These are phyloP conservation scores for Baryphthengus martii DNA, from an alignment of 2,113 vertebrate species.

Conservation along the genomic window DNA sequence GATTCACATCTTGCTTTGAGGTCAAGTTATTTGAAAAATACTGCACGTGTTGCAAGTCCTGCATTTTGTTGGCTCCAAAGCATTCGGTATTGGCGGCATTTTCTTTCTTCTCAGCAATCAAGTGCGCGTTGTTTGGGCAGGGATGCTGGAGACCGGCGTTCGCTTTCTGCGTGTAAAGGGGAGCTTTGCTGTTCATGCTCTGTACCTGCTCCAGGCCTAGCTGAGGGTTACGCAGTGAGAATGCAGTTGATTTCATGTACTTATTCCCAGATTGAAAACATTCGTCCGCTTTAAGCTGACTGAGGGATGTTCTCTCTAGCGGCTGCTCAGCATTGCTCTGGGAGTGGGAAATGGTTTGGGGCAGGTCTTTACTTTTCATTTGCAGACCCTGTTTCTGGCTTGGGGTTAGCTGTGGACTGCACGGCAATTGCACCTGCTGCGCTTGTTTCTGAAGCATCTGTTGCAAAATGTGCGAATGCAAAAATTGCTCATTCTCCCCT, in stretches of 20 bases:
- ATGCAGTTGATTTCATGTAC: slow-evolving; percentile 71
- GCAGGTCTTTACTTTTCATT: slow-evolving; percentile 60
- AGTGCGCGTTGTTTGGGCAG: slow-evolving; percentile 62
- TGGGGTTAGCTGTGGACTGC: slow-evolving; percentile 63
- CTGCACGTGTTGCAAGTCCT: slow-evolving; percentile 69
- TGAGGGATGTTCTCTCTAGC: slow-evolving; percentile 32
- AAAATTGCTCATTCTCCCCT: slow-evolving; percentile 74
- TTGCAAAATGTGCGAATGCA: slow-evolving; percentile 74
- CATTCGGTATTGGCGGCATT: background rate
- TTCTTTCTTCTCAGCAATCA: slow-evolving; percentile 68
- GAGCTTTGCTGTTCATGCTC: slow-evolving; percentile 55
- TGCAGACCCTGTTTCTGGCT: slow-evolving; percentile 64
- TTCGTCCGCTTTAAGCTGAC: slow-evolving; percentile 67
- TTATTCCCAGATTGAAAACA: slow-evolving; percentile 66
- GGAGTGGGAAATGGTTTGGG: slow-evolving; percentile 21
- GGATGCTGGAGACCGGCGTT: slow-evolving; percentile 47
- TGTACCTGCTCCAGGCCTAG: slow-evolving; percentile 70
- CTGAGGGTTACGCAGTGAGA: slow-evolving; percentile 66
- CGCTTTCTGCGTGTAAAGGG: slow-evolving; percentile 60
- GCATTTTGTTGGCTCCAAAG: slow-evolving; percentile 59
- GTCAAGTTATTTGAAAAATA: slow-evolving; percentile 77
- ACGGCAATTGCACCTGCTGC: slow-evolving; percentile 69
- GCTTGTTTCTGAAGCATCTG: slow-evolving; percentile 75
- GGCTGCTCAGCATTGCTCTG: slow-evolving; percentile 37
- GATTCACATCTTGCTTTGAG: slow-evolving; percentile 74